A percentile compares a stretch with the other conserved stretches of the same genome.
Conservation (phyloP, 1,140 invertebrate genomes). For the Heliothis subflexa region DNA sequence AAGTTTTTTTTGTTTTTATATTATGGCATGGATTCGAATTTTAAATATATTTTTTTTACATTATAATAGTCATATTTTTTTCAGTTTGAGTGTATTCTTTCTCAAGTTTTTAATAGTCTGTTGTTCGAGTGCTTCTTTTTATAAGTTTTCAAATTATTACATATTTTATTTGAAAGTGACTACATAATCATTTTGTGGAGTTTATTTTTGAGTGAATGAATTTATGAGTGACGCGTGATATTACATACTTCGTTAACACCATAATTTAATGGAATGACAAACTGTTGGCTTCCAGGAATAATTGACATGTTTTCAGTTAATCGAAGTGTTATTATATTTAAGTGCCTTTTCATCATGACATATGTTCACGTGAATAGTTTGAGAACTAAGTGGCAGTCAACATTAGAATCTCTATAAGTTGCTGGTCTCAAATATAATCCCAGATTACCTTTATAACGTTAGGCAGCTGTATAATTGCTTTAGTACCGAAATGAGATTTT, state of each 20-base stretch:
- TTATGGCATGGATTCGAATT: neutral
- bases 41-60: neutral
- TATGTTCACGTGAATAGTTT: neutral
- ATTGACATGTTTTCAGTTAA: neutral
- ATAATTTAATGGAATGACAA: constrained; percentile 61
- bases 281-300: constrained; percentile 27
- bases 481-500: neutral
- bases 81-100: neutral
- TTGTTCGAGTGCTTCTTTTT: neutral
- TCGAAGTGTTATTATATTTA: neutral
- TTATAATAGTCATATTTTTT: neutral
- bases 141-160: neutral
- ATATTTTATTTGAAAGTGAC: constrained; percentile 30
- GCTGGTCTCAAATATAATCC: neutral
- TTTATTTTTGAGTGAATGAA: constrained; percentile 54
- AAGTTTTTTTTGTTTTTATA: neutral
- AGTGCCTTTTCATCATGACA: neutral
- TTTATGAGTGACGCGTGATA: constrained; percentile 57
- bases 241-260: constrained; percentile 55
- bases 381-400: neutral
- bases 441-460: constrained; percentile 8
- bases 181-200: constrained; percentile 52
- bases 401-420: constrained; percentile 39
- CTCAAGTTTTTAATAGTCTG: neutral
- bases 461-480: constrained; percentile 3